Evolutionary conservation across 1,140 invertebrate species (phyloP).

Genomic region (Zaprionus vittiger): DNA sequence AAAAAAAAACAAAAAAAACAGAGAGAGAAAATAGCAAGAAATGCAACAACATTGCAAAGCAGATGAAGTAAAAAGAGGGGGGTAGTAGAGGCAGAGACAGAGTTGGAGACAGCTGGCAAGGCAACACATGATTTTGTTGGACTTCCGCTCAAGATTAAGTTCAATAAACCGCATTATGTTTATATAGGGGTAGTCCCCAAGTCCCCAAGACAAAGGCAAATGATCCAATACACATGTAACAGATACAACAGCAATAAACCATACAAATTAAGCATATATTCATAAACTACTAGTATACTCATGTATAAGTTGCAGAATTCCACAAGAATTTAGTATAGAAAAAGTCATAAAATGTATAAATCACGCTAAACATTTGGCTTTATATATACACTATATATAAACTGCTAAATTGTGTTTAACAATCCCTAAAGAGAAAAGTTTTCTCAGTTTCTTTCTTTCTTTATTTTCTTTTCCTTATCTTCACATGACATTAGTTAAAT

Average conservation of each 20-base stretch:
- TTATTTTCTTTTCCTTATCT: background rate
- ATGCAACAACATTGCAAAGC: conserved; percentile 13
- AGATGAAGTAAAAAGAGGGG: background rate
- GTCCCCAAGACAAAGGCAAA: background rate
- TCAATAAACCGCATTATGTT: conserved; percentile 59
- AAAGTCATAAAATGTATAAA: too few relatives aligned
- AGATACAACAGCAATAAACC: background rate
- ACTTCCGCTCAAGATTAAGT: conserved; percentile 70
- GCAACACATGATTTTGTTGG: conserved; percentile 49
- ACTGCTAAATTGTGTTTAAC: too few relatives aligned
- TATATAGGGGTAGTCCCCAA: conserved; percentile 11
- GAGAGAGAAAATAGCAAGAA: conserved; percentile 17
- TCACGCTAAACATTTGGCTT: too few relatives aligned
- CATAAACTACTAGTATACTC: background rate
- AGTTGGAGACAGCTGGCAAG: background rate
- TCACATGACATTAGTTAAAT: background rate
- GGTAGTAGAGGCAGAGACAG: background rate
- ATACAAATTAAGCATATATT: background rate
- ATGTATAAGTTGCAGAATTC: too few relatives aligned
- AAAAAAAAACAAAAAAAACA: conserved; percentile 22
- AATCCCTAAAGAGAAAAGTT: too few relatives aligned
- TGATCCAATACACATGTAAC: background rate
- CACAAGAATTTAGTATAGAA: too few relatives aligned
- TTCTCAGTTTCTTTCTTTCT: too few relatives aligned
- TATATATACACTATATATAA: too few relatives aligned